Evolutionary conservation across 2,888 invertebrate species (phyloP).

Genomic region (Harpagoxenus sublaevis): DNA sequence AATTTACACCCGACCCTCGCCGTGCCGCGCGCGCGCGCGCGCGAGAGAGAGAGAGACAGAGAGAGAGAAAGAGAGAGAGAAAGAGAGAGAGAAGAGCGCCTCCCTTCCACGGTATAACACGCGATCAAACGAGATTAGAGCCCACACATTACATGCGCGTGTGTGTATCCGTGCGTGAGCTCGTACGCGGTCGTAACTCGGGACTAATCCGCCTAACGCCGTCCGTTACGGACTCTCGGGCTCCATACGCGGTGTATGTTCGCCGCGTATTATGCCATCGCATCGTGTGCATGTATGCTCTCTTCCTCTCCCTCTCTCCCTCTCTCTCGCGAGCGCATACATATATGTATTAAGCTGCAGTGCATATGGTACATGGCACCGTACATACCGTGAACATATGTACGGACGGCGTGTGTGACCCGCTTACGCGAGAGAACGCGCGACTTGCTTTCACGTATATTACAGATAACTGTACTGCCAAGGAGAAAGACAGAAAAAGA

Average conservation of each 20-base stretch:
- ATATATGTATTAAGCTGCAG: constrained; percentile 17
- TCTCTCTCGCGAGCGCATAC: not conserved
- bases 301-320: not conserved
- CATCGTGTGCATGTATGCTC: constrained; percentile 18
- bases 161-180: not conserved
- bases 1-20: constrained; percentile 57
- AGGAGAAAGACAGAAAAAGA: not conserved
- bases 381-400: constrained; percentile 1
- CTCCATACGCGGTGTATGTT: constrained; percentile 3
- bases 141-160: constrained; percentile 3
- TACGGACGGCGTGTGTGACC: constrained; percentile 32
- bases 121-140: constrained; percentile 70
- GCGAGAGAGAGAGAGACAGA: too few relatives aligned
- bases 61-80: too few relatives aligned
- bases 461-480: constrained; percentile 64
- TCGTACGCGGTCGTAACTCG: constrained; percentile 53
- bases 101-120: not conserved
- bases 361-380: constrained; percentile 26
- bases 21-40: not conserved
- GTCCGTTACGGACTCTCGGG: constrained; percentile 53
- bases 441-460: constrained; percentile 63
- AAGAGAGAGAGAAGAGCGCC: not conserved
- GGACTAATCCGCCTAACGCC: constrained; percentile 71
- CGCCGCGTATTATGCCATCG: constrained; percentile 54
- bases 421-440: constrained; percentile 36